Base-by-base conservation (phyloP, 2,888 invertebrate species). In the Xestia ashworthii region DNA sequence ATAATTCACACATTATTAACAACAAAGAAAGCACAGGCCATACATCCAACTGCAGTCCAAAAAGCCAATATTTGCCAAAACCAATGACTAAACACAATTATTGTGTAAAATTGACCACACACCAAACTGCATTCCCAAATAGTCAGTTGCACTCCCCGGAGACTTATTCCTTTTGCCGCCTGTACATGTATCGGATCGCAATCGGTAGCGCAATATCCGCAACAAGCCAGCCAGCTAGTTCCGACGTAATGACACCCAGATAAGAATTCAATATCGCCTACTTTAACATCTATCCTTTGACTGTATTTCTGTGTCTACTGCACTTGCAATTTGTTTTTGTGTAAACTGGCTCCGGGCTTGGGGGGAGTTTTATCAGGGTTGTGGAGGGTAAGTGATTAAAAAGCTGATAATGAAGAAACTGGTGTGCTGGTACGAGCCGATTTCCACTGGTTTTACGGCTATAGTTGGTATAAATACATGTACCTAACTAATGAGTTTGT, bases 171-270 rank as follows among this genome's bases (percentile, higher is more conserved):
- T 68, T 68, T 48, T 25, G 64, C 50, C 25, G 1, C 22, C 11
- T 46, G 74, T 74, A 85, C 74, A 73, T 72, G 81, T 78, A 85
- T 87, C 78, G 71, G 82, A 79, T 81, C 74, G 85, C 79, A 80
- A 83, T 83, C 81, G 87, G 78, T 81, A 82, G 80, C 77, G 90
- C 87, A 90, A 89, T 89, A 89, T 89, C 89, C 90, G 89, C 81
- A 79, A 83, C 82, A 73, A 88, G 84, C 82, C 83, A 80, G 76
- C 72, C 74, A 72, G 77, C 79, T 82, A 75, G 86, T 83, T 85
- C 83, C 83, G 85, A 85, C 84, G 81, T 88, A 86, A 87, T 87
- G 88, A 87, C 88, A 86, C 78, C 76, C 67, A 85, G 87, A 87
- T 87, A 88, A 87, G 86, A 87, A 86, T 87, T 87, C 87, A 87